phyloP scores from a whole-genome alignment of 2,888 invertebrate genomes.

The Eupeodes luniger region DNA sequence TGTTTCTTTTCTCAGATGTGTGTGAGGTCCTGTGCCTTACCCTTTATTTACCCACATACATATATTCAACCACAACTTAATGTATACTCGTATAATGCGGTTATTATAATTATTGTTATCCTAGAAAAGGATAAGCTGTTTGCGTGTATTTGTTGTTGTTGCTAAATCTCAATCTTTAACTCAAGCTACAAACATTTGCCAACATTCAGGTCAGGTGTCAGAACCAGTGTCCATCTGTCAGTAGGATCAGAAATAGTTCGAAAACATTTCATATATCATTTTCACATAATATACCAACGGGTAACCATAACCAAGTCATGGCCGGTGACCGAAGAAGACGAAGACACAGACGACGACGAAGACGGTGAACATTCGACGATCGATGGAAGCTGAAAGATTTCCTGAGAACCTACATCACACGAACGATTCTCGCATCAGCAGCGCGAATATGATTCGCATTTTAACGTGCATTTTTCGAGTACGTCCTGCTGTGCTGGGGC shows the following conservation, averaged over 20 bases:
- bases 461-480: constrained; percentile 60
- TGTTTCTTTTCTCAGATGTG: constrained; percentile 32
- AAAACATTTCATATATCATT: constrained; percentile 73
- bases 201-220: constrained; percentile 74
- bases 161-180: background rate
- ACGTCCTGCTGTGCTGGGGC: constrained; percentile 68
- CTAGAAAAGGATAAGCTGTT: constrained; percentile 66
- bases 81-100: constrained; percentile 21
- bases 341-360: background rate
- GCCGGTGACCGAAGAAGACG: no score
- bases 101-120: constrained; percentile 66
- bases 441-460: constrained; percentile 71
- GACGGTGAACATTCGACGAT: background rate
- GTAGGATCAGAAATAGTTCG: constrained; percentile 59
- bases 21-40: constrained; percentile 70
- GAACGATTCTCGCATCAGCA: constrained; percentile 31
- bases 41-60: constrained; percentile 51
- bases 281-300: constrained; percentile 69
- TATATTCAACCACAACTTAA: constrained; percentile 7
- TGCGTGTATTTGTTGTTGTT: background rate
- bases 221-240: constrained; percentile 75
- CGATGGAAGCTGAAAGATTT: constrained; percentile 5
- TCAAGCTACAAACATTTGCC: constrained; percentile 50
- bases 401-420: constrained; percentile 17
- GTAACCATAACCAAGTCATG: no score